These are phyloP conservation scores for Aplysia californica DNA, from an alignment of 1,140 invertebrate genomes.

Conservation along the genomic window DNA sequence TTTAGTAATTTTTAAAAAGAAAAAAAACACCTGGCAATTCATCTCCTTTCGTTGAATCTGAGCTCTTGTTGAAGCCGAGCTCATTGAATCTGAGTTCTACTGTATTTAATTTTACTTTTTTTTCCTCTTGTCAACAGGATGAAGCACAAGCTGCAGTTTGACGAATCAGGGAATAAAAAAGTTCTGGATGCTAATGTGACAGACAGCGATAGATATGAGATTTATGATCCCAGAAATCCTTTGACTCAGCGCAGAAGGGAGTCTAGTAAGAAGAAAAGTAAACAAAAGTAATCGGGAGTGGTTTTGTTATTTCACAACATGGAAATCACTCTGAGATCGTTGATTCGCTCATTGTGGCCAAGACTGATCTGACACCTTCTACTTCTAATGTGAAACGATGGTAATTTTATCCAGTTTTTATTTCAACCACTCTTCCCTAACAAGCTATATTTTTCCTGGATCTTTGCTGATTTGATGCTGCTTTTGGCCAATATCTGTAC, in stretches of 20 bases:
- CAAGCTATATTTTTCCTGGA: too few relatives aligned
- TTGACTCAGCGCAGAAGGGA: constrained; percentile 90
- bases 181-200: constrained; percentile 92
- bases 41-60: neutral
- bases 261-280: constrained; percentile 59
- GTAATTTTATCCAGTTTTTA: too few relatives aligned
- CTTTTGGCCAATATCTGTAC: too few relatives aligned
- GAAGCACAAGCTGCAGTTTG: constrained; percentile 82
- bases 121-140: constrained; percentile 74
- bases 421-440: too few relatives aligned
- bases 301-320: too few relatives aligned
- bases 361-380: too few relatives aligned
- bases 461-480: too few relatives aligned
- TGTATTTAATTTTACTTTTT: neutral
- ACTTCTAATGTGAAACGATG: too few relatives aligned
- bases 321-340: too few relatives aligned
- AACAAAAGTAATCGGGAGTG: constrained; percentile 31
- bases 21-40: neutral
- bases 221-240: constrained; percentile 94
- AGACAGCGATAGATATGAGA: constrained; percentile 95
- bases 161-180: constrained; percentile 80
- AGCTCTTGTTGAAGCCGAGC: too few relatives aligned
- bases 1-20: neutral
- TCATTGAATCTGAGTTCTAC: too few relatives aligned
- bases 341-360: too few relatives aligned